Percentiles rank a stretch among this genome's conserved stretches.
phyloP scores from a whole-genome alignment of 1,140 invertebrate species.

The Meloidogyne chitwoodi region DNA sequence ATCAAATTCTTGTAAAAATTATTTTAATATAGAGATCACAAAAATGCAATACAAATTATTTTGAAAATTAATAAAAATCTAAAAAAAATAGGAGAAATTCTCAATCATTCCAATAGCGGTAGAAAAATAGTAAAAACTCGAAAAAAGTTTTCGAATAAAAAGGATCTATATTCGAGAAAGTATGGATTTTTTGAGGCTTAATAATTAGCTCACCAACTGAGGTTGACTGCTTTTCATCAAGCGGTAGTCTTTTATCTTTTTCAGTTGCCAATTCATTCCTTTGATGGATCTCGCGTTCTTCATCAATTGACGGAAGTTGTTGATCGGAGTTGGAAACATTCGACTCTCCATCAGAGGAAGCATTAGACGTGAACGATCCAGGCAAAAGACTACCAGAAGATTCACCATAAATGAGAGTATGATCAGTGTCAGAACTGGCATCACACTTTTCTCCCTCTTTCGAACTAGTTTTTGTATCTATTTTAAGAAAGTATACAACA shows the following conservation, averaged over 20 bases:
- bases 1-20: slow-evolving; percentile 22
- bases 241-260: background rate
- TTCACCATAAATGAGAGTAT: slow-evolving; percentile 16
- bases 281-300: slow-evolving; percentile 20
- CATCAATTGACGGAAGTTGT: slow-evolving; percentile 36
- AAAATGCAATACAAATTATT: too few species aligned
- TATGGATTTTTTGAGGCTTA: too few species aligned
- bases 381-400: slow-evolving; percentile 20
- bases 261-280: background rate
- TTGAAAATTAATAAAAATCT: too few species aligned
- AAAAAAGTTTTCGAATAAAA: too few species aligned
- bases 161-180: too few species aligned
- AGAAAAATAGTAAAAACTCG: too few species aligned
- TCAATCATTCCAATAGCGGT: too few species aligned
- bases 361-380: background rate
- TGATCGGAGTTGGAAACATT: slow-evolving; percentile 23
- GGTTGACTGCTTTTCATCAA: slow-evolving; percentile 30
- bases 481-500: background rate
- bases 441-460: background rate
- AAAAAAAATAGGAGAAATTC: too few species aligned
- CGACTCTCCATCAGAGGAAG: slow-evolving; percentile 15
- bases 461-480: background rate
- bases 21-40: too few species aligned
- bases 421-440: background rate
- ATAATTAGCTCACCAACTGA: background rate